Evolutionary conservation across 2,888 invertebrate species (phyloP).

Genomic region (Hetaerina titia): DNA sequence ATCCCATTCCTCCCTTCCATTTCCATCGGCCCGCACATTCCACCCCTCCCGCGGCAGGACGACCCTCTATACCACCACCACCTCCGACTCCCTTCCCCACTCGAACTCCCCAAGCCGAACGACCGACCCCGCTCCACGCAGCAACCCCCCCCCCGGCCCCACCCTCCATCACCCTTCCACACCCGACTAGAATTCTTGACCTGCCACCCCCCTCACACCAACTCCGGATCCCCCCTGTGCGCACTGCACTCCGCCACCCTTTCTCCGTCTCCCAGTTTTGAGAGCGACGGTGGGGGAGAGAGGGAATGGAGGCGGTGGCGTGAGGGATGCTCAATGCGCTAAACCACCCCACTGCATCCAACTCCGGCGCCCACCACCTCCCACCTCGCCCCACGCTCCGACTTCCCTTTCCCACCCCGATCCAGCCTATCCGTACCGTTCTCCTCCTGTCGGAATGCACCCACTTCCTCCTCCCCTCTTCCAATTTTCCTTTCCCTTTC

Average conservation of each 20-base stretch:
- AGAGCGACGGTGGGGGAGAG: background rate
- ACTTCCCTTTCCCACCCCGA: background rate
- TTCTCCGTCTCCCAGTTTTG: background rate
- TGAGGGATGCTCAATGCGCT: background rate
- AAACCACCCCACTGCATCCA: background rate
- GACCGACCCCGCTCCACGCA: background rate
- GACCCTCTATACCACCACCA: background rate
- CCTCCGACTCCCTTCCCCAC: background rate
- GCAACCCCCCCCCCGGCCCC: background rate
- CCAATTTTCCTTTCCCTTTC: conserved; percentile 16
- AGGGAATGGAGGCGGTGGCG: background rate
- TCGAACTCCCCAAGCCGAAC: background rate
- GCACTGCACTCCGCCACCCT: conserved; percentile 42
- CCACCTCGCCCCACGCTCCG: background rate
- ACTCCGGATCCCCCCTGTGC: background rate
- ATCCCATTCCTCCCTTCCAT: conserved; percentile 58
- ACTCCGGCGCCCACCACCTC: background rate
- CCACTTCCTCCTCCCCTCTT: background rate
- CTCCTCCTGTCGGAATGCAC: background rate
- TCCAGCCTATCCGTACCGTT: background rate
- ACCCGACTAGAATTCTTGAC: background rate
- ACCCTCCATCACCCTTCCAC: background rate
- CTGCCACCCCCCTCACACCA: background rate
- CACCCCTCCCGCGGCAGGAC: background rate
- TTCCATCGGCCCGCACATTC: background rate